Conservation (phyloP, 2,113 vertebrate species). For the Sander vitreus region DNA sequence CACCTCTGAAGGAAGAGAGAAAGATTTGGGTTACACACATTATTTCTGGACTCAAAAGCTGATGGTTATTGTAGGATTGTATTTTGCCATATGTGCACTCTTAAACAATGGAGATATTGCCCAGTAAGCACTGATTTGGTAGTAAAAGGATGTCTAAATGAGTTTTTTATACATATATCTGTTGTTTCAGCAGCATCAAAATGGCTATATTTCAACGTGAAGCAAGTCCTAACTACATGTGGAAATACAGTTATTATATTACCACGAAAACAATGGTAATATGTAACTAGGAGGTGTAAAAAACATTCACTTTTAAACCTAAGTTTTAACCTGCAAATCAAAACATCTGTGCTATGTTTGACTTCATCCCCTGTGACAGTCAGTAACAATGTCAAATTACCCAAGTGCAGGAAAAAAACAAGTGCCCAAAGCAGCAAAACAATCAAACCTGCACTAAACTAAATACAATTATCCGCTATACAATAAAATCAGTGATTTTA, state of each 20-base stretch:
- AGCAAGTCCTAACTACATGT: not conserved
- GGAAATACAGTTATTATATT: not conserved
- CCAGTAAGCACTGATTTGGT: not conserved
- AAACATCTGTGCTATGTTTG: not conserved
- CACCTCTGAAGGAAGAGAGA: slow-evolving; percentile 88
- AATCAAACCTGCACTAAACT: slow-evolving; percentile 42
- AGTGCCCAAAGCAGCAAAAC: slow-evolving; percentile 23
- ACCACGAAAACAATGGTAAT: not conserved
- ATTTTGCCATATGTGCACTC: not conserved
- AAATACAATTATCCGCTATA: slow-evolving; percentile 25
- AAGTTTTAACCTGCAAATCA: not conserved
- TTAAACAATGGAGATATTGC: not conserved
- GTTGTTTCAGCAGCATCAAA: not conserved
- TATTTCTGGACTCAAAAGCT: not conserved
- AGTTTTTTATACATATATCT: not conserved
- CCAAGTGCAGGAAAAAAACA: slow-evolving; percentile 3
- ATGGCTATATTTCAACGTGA: not conserved
- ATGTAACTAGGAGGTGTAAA: not conserved
- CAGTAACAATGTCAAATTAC: slow-evolving; percentile 12
- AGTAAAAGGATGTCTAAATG: not conserved
- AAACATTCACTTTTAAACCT: not conserved
- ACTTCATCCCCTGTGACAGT: not conserved
- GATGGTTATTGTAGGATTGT: not conserved
- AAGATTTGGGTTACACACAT: slow-evolving; percentile 1
- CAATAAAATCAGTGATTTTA: slow-evolving; percentile 56